Evolutionary conservation across 2,888 invertebrate genomes (phyloP), one percentile per base, ranked within the genome.

Genomic region (Phaedon cochleariae): DNA sequence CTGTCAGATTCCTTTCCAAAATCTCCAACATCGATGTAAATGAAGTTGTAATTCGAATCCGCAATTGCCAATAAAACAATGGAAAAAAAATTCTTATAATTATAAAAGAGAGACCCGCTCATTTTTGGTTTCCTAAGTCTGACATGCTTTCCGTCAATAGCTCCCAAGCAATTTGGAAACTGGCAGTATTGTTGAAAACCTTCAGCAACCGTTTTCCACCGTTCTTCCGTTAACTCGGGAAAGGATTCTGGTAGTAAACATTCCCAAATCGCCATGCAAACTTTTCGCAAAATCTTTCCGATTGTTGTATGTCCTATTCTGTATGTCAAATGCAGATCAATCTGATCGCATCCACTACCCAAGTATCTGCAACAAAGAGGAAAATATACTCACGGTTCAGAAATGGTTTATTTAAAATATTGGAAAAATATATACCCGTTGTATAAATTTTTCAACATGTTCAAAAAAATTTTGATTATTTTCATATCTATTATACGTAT

Each of bases 61-160:
- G 59, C 59, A n/a, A 46, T 45, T 15, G 59, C 59, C 17, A 59
- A 9, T 29, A 48, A 29, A 6, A 59, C 59, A 45, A 59, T n/a
- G 12, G 46, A 59, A 48, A 22, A 55, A 46, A 22, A 59, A 59
- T 59, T 26, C 22, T 46, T 48, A 48, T 59, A 59, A 22, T 48
- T 59, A 29, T 45, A 59, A 59, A 45, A 59, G 15, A 59, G 21
- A 22, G 59, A 59, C 26, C 59, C 48, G 12, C 31, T 59, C 45
- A 45, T 45, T 4, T 9, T 22, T 48, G 59, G 48, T 22, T 45
- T 45, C 17, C 20, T 48, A 18, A 59, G 22, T 45, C 59, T 18
- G 7, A 59, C 45, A n/a, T 45, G 45, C 45, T n/a, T n/a, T n/a
- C n/a, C n/a, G n/a, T n/a, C n/a, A n/a, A n/a, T n/a, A n/a, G n/a